A percentile compares a stretch with the other conserved stretches of the same genome.
phyloP scores from a whole-genome alignment of 2,797 vertebrate genomes.

The Chaetodon trifasciatus region DNA sequence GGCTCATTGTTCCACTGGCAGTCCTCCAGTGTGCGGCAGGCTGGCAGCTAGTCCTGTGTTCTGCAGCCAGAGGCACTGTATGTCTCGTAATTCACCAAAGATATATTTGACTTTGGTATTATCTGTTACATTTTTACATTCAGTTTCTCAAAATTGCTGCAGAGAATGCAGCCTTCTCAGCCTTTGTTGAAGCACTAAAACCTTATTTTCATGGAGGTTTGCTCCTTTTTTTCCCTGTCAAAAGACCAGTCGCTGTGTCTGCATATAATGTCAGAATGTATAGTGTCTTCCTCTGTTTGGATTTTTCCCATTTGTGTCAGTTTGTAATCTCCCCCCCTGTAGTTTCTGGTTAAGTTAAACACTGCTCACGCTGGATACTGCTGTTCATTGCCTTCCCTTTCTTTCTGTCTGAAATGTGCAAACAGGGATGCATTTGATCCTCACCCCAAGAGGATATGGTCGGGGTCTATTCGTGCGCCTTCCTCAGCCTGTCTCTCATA shows the following conservation, averaged over 20 bases:
- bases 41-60: conserved; percentile 39
- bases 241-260: conserved; percentile 8
- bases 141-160: conserved; percentile 27
- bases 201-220: conserved; percentile 21
- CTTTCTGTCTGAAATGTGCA: conserved; percentile 35
- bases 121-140: conserved; percentile 41
- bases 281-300: conserved; percentile 20
- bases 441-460: conserved; percentile 8
- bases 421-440: conserved; percentile 48
- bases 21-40: conserved; percentile 37
- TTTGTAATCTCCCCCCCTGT: conserved; percentile 25
- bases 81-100: conserved; percentile 47
- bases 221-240: conserved; percentile 25
- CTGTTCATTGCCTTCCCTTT: conserved; percentile 19
- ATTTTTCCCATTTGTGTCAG: conserved; percentile 30
- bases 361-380: conserved; percentile 22
- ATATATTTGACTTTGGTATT: conserved; percentile 49
- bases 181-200: conserved; percentile 18
- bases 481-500: conserved; percentile 27
- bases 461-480: conserved; percentile 15
- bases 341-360: conserved; percentile 34
- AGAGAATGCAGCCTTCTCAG: conserved; percentile 10
- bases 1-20: conserved; percentile 55
- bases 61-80: conserved; percentile 41
- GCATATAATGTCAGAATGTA: conserved; percentile 16